Conservation (phyloP, 2,797 vertebrate species). For the Acrossocheilus fasciatus region DNA sequence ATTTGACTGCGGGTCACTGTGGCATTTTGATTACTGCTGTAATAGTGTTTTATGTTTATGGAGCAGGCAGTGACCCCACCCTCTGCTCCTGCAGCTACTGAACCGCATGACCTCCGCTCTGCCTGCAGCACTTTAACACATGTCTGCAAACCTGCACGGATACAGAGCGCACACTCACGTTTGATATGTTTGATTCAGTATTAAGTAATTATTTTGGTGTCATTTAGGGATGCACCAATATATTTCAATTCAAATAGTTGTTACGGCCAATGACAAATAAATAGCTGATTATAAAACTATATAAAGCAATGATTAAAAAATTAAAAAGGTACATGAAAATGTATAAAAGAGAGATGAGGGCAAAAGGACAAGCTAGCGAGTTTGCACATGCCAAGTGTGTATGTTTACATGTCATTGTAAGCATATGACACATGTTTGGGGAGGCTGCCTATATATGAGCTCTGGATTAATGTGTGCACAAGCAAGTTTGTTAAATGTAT, state of each 20-base stretch:
- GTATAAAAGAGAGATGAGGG: background rate
- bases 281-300: background rate
- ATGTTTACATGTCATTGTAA: constrained; percentile 28
- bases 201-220: background rate
- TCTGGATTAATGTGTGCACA: constrained; percentile 38
- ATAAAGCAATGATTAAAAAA: background rate
- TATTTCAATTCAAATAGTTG: background rate
- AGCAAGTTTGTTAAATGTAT: constrained; percentile 35
- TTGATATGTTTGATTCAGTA: background rate
- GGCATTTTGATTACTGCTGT: constrained; percentile 52
- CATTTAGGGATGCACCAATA: background rate
- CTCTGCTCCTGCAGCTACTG: constrained; percentile 45
- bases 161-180: background rate
- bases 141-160: constrained; percentile 1
- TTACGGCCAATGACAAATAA: background rate
- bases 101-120: constrained; percentile 31
- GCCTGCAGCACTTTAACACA: constrained; percentile 24
- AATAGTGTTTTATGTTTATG: constrained; percentile 56
- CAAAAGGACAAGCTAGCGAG: background rate
- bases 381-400: background rate
- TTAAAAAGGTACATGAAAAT: background rate
- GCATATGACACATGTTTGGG: constrained; percentile 37
- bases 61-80: constrained; percentile 35
- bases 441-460: background rate
- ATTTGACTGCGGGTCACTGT: constrained; percentile 38